Evolutionary conservation across 2,888 invertebrate species (phyloP), one percentile per base, ranked within the genome.

Genomic region (Thelaira solivaga): DNA sequence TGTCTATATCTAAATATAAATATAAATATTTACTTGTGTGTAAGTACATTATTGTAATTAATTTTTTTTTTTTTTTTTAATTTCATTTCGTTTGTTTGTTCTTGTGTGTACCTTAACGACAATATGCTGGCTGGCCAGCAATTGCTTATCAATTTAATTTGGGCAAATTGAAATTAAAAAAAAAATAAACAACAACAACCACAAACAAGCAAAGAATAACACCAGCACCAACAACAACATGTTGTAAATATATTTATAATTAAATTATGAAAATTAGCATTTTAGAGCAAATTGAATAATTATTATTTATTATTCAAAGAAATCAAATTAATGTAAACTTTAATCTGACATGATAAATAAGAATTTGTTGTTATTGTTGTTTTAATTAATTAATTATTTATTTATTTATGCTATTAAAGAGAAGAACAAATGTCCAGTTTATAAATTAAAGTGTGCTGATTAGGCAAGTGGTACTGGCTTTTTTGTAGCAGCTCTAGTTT

Each of bases 111-210:
- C 43, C 18, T 62, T 39, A 64, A 64, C 47, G 49, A 74, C 67
- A 74, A 74, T 67, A 74, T 67, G 67, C 10, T 74, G 49, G 34
- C 31, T 67, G 41, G 55, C 41, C 29, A 61, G 16, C 45, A 53
- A 61, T 7, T 36, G 45, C 39, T 67, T 67, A 74, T 74, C 59
- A 61, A 74, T 67, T 59, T 26, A 43, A 51, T 67, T 67, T 53
- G 16, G 47, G 43, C 64, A 55, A 64, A 72, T 64, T 64, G 55
- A 72, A 49, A 41, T 29, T 51, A 36, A 47, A 49, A 26, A 16
- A 4, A 39, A 10, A 18, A 64, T 1, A 13, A 61, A 47, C 34
- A 47, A 8, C 24, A 36, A 36, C 22, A 13, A 36, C 34, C 10
- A 31, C 2, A 26, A 24, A n/a, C n/a, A n/a, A n/a, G n/a, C n/a